Conservation (phyloP, 2,113 vertebrate genomes). For the Sorex araneus region DNA sequence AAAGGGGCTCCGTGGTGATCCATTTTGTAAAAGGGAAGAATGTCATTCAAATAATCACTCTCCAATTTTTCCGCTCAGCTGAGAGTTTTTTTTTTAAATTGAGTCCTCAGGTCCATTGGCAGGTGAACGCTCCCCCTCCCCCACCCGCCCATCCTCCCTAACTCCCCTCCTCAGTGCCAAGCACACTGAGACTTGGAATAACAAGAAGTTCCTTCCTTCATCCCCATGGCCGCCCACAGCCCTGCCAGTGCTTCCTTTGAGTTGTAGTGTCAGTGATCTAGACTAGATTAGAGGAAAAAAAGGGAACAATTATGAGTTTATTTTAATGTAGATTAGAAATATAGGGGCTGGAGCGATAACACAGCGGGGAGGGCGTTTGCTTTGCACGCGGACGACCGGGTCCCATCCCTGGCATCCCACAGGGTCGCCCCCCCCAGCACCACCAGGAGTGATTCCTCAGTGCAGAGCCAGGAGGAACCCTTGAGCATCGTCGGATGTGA, state of each 20-base stretch:
- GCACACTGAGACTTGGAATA: background rate
- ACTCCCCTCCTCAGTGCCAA: background rate
- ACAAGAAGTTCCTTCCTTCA: background rate
- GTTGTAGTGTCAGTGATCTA: slow-evolving; percentile 41
- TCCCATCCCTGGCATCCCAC: too few species aligned
- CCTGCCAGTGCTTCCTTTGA: background rate
- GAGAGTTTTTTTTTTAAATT: background rate
- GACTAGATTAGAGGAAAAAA: background rate
- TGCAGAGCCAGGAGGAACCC: too few species aligned
- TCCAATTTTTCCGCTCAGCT: slow-evolving; percentile 65
- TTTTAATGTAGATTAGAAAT: slow-evolving; percentile 32
- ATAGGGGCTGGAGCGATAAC: too few species aligned
- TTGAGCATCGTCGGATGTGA: too few species aligned
- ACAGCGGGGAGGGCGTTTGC: too few species aligned
- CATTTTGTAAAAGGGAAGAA: slow-evolving; percentile 80
- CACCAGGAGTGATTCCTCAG: too few species aligned
- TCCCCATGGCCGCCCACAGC: background rate
- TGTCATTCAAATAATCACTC: slow-evolving; percentile 74
- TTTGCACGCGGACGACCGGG: too few species aligned
- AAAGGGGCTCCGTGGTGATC: slow-evolving; percentile 69
- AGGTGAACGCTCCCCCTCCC: background rate
- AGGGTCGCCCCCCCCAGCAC: too few species aligned
- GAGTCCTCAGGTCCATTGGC: slow-evolving; percentile 46
- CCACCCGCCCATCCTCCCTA: background rate
- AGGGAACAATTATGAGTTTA: slow-evolving; percentile 20